A percentile compares a stretch with the other conserved stretches of the same genome.
Evolutionary conservation across 2,113 vertebrate species (phyloP).

Genomic region (Rhinichthys klamathensis): DNA sequence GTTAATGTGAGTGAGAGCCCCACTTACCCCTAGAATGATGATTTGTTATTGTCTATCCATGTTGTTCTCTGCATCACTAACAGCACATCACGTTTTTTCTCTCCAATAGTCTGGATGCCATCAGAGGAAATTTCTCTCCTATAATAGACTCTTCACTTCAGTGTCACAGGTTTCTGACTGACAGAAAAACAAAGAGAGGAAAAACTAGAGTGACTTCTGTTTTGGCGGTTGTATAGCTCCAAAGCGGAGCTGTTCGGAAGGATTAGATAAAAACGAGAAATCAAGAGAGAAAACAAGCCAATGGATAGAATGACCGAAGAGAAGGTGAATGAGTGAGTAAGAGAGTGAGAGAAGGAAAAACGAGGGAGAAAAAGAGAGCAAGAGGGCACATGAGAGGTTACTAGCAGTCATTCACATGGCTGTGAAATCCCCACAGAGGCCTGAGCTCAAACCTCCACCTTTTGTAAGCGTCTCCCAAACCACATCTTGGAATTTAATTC

Average conservation of each 20-base stretch:
- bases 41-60: constrained; percentile 55
- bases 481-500: not conserved
- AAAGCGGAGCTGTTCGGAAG: not conserved
- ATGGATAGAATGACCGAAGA: constrained; percentile 3
- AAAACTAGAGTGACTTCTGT: constrained; percentile 24
- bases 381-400: constrained; percentile 70
- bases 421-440: constrained; percentile 64
- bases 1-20: not conserved
- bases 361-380: constrained; percentile 47
- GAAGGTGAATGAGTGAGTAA: constrained; percentile 12
- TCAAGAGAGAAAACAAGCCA: constrained; percentile 25
- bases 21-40: constrained; percentile 53
- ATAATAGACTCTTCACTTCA: constrained; percentile 54
- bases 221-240: not conserved
- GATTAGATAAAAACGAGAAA: constrained; percentile 6
- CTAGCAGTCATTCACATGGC: constrained; percentile 71
- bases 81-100: constrained; percentile 48
- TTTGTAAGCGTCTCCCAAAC: constrained; percentile 51
- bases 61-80: constrained; percentile 44
- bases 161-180: constrained; percentile 57
- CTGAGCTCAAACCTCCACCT: constrained; percentile 51
- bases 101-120: constrained; percentile 57
- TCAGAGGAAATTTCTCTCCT: constrained; percentile 65
- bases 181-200: constrained; percentile 59
- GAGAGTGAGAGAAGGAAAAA: constrained; percentile 25